phyloP scores from a whole-genome alignment of 2,113 vertebrate genomes.

The Rissa tridactyla region DNA sequence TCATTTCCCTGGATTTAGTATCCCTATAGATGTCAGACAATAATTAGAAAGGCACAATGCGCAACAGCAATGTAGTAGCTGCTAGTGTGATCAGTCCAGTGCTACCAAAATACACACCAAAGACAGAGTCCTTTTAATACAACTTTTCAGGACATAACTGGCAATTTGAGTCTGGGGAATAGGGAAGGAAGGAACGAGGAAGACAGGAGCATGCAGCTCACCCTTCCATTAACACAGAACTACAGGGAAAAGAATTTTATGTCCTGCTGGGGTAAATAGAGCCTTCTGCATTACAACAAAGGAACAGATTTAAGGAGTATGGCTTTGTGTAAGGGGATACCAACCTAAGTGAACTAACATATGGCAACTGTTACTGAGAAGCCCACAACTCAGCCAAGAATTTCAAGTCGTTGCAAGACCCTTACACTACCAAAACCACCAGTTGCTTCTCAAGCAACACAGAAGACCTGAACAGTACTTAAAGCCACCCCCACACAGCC shows the following conservation, averaged over 20 bases:
- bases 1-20: background rate
- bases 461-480: background rate
- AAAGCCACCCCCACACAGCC: background rate
- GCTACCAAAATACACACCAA: background rate
- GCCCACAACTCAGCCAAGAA: conserved; percentile 20
- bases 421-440: background rate
- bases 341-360: conserved; percentile 5
- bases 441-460: background rate
- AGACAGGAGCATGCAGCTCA: background rate
- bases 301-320: conserved; percentile 1
- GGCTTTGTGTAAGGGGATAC: conserved; percentile 17
- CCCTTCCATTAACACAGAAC: background rate
- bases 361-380: conserved; percentile 14
- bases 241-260: background rate
- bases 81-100: background rate
- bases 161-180: background rate
- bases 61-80: background rate
- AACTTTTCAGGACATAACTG: background rate
- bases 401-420: conserved; percentile 18
- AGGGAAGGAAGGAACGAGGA: background rate
- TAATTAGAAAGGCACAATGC: background rate
- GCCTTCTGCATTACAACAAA: conserved; percentile 1
- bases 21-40: background rate
- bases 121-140: background rate
- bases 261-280: background rate